Base-by-base conservation (phyloP, 1,140 invertebrate genomes). In the Aphelenchoides fujianensis region DNA sequence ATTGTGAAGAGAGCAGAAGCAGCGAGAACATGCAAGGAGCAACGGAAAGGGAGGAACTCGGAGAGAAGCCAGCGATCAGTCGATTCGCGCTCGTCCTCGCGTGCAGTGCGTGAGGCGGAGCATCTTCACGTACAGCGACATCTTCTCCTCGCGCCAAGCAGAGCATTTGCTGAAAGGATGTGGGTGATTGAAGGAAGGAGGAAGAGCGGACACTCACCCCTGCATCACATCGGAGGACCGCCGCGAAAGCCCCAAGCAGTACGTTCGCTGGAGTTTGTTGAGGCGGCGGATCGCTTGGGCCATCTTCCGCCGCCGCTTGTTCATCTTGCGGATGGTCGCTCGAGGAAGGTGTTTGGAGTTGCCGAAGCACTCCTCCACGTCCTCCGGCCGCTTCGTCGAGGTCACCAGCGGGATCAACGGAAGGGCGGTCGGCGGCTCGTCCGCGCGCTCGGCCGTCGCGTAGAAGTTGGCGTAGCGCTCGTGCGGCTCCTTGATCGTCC, bases 121-220 rank as follows among this genome's bases (percentile, higher is more conserved):
- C 1, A 66, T 12, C 34, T 66, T 66, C 12, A 66, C 63, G 31
- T 66, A 66, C 36, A 66, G 3, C 2, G 27, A 27, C 63, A 66
- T 66, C 31, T 66, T 66, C 36, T 66, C 63, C 12, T 34, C 36
- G 28, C 63, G 1, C 63, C 63, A 66, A 16, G 16, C 63, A 12
- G 16, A 16, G 34, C 63, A 66, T 37, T 35, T 66, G 3, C 36
- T 59, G 23, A 59, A 59, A 59, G 19, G 7, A 30, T 59, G 5
- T 12, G 41, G 12, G 41, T 12, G 19, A 7, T 59, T 59, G 5
- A 7, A 59, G 12, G 5, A 7, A 27, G 19, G 34, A 27, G 7
- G 55, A 30, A 16, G 19, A 23, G 5, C 34, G 5, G 5, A 7
- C 2, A 12, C 63, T 34, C 53, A 34, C 7, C 12, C 32, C 12